Percentiles rank a stretch among this genome's conserved stretches.
Evolutionary conservation across 2,113 vertebrate species (phyloP).

Genomic region (Peucedramus taeniatus): DNA sequence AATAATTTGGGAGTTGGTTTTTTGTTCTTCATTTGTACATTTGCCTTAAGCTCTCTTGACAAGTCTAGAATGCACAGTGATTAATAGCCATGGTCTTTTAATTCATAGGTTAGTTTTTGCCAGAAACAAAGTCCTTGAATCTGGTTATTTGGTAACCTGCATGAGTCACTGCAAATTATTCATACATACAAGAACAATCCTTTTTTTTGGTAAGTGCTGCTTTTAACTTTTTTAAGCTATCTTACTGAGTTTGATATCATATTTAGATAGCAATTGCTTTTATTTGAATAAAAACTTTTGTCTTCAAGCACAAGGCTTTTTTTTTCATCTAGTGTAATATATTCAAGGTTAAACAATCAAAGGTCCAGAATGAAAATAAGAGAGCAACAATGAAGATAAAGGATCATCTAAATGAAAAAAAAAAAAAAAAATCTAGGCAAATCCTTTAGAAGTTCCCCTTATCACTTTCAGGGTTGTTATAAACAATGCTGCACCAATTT

Average conservation of each 20-base stretch:
- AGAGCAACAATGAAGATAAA: neutral
- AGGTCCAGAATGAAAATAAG: neutral
- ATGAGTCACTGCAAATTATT: neutral
- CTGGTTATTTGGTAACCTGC: neutral
- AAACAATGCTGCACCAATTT: neutral
- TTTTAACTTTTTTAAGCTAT: neutral
- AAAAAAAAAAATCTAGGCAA: neutral
- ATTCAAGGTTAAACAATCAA: neutral
- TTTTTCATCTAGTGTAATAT: neutral
- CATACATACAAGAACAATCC: neutral
- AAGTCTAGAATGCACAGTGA: neutral
- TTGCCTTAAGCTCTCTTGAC: neutral
- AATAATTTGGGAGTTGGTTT: fast-evolving
- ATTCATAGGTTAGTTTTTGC: neutral
- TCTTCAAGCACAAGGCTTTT: neutral
- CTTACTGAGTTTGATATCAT: neutral
- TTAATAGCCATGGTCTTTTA: neutral
- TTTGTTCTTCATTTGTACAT: neutral
- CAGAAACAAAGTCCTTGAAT: neutral
- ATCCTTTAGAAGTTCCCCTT: neutral
- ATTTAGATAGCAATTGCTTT: neutral
- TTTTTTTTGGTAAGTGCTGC: neutral
- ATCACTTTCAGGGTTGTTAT: neutral
- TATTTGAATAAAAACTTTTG: neutral
- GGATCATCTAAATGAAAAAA: neutral